Base-by-base conservation (phyloP, 2,113 vertebrate genomes). In the Cyanoderma ruficeps region DNA sequence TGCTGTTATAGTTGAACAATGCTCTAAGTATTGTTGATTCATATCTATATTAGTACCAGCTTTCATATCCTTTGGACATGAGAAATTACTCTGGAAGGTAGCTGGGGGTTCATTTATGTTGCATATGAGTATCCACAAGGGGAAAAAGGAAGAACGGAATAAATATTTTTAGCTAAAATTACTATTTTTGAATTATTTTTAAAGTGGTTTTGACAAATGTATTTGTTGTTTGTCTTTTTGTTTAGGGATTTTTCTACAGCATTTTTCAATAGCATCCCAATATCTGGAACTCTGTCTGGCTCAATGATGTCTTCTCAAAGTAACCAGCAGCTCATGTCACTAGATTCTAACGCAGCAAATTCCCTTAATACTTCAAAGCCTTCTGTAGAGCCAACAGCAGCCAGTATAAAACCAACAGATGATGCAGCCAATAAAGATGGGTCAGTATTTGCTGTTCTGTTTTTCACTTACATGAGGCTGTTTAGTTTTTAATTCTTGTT, bases 231-330 rank as follows among this genome's bases (percentile, higher is more conserved):
- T 93, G 46, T 92, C 39, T 79, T 46, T 74, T 93, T 91, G 60
- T 57, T 76, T 96, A 99, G 99, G 98, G 99, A 99, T 97, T 99
- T 99, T 98, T 99, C 99, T 23, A 99, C 99, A 28, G 99, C 99
- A 15, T 98, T 99, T 97, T 99, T 99, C 97, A 99, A 99, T 98
- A 99, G 99, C 92, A 99, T 98, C 88, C 99, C 99, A 80, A 99
- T 99, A 96, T 98, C 98, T 22, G 98, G 98, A 90, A 97, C 98
- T 72, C 97, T 99, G 59, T 98, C 99, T 3, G 98, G 99, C 53
- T 99, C 99, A 39, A 98, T 99, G 96, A 98, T 99, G 96, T 98
- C 99, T 95, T 99, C 98, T 95, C 99, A 99, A 88, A 98, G 99
- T 72, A 98, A 98, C 91, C 98, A 98, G 31, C 99, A 99, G 94